These are phyloP conservation scores for Mesodorylaimus sp. DNA, from an alignment of 2,888 invertebrate species.

Conservation along the genomic window DNA sequence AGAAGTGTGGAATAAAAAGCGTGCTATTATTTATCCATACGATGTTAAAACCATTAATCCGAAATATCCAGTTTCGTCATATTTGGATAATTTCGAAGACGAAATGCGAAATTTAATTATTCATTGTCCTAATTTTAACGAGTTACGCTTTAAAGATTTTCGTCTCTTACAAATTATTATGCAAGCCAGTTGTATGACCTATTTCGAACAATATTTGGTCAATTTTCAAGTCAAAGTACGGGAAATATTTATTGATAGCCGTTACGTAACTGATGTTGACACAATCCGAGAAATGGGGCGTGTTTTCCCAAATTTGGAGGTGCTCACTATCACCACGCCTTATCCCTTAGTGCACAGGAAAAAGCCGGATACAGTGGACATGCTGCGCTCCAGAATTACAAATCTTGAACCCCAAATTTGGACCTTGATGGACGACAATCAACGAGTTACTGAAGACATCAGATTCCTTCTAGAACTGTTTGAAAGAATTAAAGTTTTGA, in stretches of 20 bases:
- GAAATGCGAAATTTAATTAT: background rate
- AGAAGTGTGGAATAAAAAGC: background rate
- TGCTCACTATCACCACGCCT: background rate
- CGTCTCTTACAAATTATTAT: background rate
- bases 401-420: background rate
- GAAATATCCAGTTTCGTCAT: background rate
- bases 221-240: background rate
- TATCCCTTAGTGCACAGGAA: background rate
- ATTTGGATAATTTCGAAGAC: background rate
- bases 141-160: background rate
- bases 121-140: background rate
- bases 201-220: background rate
- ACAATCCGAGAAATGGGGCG: background rate
- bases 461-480: background rate
- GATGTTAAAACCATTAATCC: background rate
- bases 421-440: background rate
- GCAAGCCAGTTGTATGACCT: background rate
- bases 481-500: background rate
- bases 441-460: slow-evolving; percentile 1
- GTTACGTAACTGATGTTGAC: background rate
- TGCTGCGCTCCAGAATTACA: background rate
- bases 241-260: background rate
- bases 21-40: background rate
- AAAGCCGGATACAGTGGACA: background rate
- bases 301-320: background rate